These are phyloP conservation scores for Typhlichthys subterraneus DNA, from an alignment of 2,797 vertebrate genomes.

Conservation along the genomic window DNA sequence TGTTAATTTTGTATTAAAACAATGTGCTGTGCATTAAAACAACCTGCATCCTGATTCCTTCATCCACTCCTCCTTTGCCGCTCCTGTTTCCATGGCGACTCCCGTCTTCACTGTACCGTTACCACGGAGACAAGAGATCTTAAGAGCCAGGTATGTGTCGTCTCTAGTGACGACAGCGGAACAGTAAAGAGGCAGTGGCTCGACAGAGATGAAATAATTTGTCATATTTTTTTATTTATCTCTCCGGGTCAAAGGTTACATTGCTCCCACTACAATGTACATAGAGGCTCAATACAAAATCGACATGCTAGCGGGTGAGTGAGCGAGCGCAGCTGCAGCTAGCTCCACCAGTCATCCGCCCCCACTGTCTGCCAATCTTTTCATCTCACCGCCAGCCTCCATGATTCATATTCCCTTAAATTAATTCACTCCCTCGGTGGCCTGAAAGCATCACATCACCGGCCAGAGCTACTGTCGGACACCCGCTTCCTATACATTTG, in stretches of 20 bases:
- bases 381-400: conserved; percentile 20
- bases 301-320: conserved; percentile 34
- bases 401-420: conserved; percentile 4
- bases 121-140: conserved; percentile 71
- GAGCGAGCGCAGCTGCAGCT: conserved; percentile 31
- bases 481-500: conserved; percentile 37
- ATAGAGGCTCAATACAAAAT: conserved; percentile 8
- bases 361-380: conserved; percentile 46
- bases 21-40: conserved; percentile 82
- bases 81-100: conserved; percentile 72
- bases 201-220: conserved; percentile 47
- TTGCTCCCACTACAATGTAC: conserved; percentile 54
- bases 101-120: conserved; percentile 71
- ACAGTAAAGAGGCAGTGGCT: conserved; percentile 45
- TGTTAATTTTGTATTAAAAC: conserved; percentile 86
- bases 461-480: not conserved
- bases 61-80: conserved; percentile 40
- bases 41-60: conserved; percentile 48
- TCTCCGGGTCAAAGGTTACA: conserved; percentile 67
- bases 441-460: not conserved
- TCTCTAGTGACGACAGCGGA: conserved; percentile 55
- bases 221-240: conserved; percentile 63
- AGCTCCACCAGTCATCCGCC: conserved; percentile 32
- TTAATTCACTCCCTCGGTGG: conserved; percentile 7
- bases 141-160: conserved; percentile 56